Evolutionary conservation across 2,113 vertebrate species (phyloP).

Genomic region (Sturnus vulgaris): DNA sequence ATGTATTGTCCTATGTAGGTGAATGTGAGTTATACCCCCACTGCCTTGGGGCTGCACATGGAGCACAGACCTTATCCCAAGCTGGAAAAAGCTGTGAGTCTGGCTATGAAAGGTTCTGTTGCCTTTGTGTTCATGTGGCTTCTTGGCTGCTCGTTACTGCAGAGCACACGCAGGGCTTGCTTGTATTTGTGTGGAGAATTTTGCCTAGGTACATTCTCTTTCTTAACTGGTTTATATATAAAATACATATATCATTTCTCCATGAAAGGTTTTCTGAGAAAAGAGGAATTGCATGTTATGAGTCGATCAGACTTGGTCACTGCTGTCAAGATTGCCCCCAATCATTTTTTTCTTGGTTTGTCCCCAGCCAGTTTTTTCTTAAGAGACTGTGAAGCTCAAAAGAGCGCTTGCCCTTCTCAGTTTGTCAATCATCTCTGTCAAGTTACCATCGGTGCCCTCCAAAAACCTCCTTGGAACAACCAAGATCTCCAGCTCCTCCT

Average conservation of each 20-base stretch:
- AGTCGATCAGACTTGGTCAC: background rate
- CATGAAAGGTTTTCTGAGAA: background rate
- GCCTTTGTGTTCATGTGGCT: background rate
- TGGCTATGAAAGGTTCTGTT: background rate
- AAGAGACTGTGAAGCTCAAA: background rate
- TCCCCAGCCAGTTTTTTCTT: background rate
- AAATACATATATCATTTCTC: background rate
- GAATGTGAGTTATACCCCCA: background rate
- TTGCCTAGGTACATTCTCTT: background rate
- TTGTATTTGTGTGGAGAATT: background rate
- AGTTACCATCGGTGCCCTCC: background rate
- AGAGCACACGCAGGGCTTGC: background rate
- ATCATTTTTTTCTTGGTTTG: too few relatives aligned
- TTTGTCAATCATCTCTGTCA: background rate
- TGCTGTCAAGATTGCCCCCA: background rate
- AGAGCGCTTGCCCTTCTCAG: background rate
- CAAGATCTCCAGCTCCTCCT: background rate
- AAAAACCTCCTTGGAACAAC: background rate
- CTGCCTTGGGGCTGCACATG: background rate
- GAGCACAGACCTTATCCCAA: background rate
- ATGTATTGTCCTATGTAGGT: background rate
- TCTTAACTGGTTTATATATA: background rate
- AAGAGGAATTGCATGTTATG: background rate
- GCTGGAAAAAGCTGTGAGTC: rapidly evolving
- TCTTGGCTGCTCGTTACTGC: background rate